Conservation (phyloP, 2,888 invertebrate species). For the Netelia virgata region DNA sequence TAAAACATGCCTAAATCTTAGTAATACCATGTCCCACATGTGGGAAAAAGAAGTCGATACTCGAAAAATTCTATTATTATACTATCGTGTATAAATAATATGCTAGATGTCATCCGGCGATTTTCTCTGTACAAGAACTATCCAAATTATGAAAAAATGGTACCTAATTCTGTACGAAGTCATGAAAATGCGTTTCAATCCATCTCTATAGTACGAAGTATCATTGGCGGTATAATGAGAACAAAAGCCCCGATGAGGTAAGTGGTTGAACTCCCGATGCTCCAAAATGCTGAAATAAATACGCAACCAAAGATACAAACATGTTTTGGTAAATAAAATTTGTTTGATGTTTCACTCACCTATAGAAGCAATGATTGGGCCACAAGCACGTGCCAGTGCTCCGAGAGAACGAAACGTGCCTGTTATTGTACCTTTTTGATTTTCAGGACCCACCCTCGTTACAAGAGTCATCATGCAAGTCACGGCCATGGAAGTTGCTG, state of each 20-base stretch:
- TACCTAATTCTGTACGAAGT: slow-evolving; percentile 6
- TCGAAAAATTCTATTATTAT: slow-evolving; percentile 1
- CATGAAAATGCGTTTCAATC: slow-evolving; percentile 31
- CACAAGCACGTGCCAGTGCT: slow-evolving; percentile 96
- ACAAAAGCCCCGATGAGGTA: slow-evolving; percentile 93
- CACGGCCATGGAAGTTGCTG: slow-evolving; percentile 96
- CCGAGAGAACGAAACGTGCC: slow-evolving; percentile 98
- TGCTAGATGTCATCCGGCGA: background rate
- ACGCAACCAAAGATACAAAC: background rate
- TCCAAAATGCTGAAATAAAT: slow-evolving; percentile 93
- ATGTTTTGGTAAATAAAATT: background rate
- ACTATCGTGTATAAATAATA: background rate
- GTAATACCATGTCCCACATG: slow-evolving; percentile 38
- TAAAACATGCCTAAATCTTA: slow-evolving; percentile 29
- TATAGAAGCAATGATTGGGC: slow-evolving; percentile 95
- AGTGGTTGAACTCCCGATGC: slow-evolving; percentile 92
- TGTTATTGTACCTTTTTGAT: slow-evolving; percentile 96
- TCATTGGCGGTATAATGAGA: slow-evolving; percentile 91
- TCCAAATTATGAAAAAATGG: slow-evolving; percentile 4
- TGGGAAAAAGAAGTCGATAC: background rate
- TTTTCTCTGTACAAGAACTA: slow-evolving; percentile 17
- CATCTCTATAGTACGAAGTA: slow-evolving; percentile 84
- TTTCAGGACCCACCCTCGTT: slow-evolving; percentile 92
- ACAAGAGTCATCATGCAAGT: slow-evolving; percentile 97
- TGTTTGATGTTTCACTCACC: slow-evolving; percentile 85